These are phyloP conservation scores for Hemithea aestivaria DNA, from an alignment of 2,888 invertebrate genomes.

Conservation along the genomic window DNA sequence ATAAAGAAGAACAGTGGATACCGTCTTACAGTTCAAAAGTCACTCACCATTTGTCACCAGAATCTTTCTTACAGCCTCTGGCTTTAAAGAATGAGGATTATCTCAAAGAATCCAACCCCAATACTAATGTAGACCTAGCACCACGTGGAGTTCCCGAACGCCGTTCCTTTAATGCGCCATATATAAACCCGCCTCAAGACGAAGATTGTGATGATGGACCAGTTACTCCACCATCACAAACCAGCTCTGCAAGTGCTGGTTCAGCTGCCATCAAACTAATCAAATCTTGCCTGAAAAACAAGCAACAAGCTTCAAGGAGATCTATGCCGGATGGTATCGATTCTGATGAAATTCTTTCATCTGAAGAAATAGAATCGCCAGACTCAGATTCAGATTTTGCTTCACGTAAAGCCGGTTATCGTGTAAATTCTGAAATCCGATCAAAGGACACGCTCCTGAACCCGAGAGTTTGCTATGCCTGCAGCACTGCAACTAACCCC, in stretches of 20 bases:
- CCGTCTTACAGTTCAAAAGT: conserved; percentile 14
- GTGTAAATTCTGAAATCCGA: conserved; percentile 30
- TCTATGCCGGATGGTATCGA: conserved; percentile 4
- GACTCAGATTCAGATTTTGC: background rate
- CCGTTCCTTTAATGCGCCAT: background rate
- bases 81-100: conserved; percentile 17
- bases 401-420: conserved; percentile 15
- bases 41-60: conserved; percentile 14
- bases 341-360: background rate
- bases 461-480: conserved; percentile 57
- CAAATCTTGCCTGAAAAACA: conserved; percentile 9
- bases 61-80: conserved; percentile 17
- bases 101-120: background rate
- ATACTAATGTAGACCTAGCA: background rate
- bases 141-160: background rate
- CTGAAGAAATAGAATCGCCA: background rate
- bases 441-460: conserved; percentile 34
- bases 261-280: conserved; percentile 7
- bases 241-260: background rate
- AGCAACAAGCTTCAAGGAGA: conserved; percentile 5
- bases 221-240: background rate
- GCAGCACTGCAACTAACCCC: conserved; percentile 50
- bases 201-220: conserved; percentile 8
- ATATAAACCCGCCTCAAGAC: background rate
- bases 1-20: conserved; percentile 14